phyloP scores from a whole-genome alignment of 2,888 invertebrate genomes.

The Morpho helenor region DNA sequence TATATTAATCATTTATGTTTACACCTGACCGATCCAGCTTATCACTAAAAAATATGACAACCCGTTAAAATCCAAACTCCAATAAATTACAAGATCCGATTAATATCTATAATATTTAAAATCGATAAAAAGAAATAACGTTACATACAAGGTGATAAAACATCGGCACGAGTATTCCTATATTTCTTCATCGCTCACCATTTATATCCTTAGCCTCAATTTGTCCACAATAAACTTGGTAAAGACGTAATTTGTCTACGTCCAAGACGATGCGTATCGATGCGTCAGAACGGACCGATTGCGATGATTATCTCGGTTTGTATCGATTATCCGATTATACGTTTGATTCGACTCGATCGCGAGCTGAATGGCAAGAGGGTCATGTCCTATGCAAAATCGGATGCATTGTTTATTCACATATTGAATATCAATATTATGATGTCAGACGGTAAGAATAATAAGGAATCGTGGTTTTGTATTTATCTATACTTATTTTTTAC shows the following conservation, averaged over 20 bases:
- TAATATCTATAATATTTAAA: slow-evolving; percentile 2
- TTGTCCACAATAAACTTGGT: slow-evolving; percentile 62
- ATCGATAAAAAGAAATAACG: slow-evolving; percentile 21
- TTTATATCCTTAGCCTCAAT: slow-evolving; percentile 44
- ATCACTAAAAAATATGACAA: neutral
- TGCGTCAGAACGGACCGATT: slow-evolving; percentile 53
- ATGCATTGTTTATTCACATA: slow-evolving; percentile 52
- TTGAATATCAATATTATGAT: slow-evolving; percentile 51
- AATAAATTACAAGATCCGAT: slow-evolving; percentile 7
- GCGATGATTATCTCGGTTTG: slow-evolving; percentile 67
- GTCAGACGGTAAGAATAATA: slow-evolving; percentile 26
- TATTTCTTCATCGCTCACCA: slow-evolving; percentile 19
- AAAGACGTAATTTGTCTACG: slow-evolving; percentile 70
- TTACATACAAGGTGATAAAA: slow-evolving; percentile 17
- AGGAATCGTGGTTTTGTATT: neutral
- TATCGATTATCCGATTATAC: slow-evolving; percentile 59
- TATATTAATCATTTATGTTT: neutral
- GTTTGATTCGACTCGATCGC: slow-evolving; percentile 39
- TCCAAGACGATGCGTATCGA: slow-evolving; percentile 61
- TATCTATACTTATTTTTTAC: neutral
- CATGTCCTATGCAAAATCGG: slow-evolving; percentile 53
- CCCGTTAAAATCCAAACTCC: neutral
- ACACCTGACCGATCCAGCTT: neutral
- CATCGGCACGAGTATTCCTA: slow-evolving; percentile 15
- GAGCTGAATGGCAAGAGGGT: slow-evolving; percentile 52